Conservation (phyloP, 2,113 vertebrate genomes). For the Callopanchax toddi region DNA sequence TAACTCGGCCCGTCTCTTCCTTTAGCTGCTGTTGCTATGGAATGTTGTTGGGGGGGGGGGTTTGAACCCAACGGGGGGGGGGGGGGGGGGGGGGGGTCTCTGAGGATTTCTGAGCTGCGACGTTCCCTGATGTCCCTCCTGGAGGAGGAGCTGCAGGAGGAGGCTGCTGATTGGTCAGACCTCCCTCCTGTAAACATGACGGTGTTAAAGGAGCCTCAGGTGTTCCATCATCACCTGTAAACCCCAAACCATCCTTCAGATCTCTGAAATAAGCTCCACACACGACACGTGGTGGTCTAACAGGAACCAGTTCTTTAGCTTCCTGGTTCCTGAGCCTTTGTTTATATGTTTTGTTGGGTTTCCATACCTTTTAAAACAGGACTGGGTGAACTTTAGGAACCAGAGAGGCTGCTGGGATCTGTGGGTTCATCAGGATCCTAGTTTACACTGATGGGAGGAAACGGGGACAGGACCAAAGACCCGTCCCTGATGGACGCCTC, state of each 20-base stretch:
- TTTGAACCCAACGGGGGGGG: conserved; percentile 60
- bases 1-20: conserved; percentile 83
- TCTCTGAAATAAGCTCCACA: too few relatives aligned
- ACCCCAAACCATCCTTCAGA: background rate
- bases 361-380: too few relatives aligned
- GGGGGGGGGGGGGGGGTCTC: conserved; percentile 60
- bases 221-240: background rate
- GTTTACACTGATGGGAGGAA: too few relatives aligned
- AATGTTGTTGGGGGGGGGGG: conserved; percentile 78
- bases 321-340: too few relatives aligned
- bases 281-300: too few relatives aligned
- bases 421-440: too few relatives aligned
- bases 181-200: conserved; percentile 22
- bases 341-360: too few relatives aligned
- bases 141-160: background rate
- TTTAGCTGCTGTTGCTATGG: conserved; percentile 91
- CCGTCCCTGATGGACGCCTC: background rate
- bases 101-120: conserved; percentile 71
- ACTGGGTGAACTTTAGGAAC: too few relatives aligned
- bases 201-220: too few relatives aligned
- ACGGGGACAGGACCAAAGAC: background rate
- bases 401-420: too few relatives aligned
- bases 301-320: too few relatives aligned
- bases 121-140: conserved; percentile 36
- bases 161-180: background rate